Base-by-base conservation (phyloP, 2,797 vertebrate species). In the Lithobates sylvaticus region DNA sequence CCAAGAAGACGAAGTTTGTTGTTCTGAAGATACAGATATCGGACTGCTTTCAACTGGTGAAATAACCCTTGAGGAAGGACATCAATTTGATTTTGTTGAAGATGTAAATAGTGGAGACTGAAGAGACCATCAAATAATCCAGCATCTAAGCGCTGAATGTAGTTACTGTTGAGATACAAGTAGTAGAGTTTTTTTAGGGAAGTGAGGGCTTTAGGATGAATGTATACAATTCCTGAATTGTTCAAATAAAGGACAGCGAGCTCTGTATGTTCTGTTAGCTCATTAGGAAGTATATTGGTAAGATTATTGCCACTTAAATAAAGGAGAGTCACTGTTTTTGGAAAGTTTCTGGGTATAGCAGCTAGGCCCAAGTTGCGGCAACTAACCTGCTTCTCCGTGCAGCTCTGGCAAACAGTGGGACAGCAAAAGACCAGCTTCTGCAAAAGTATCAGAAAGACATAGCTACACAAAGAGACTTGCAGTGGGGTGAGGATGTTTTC, bases 261-360 rank as follows among this genome's bases (percentile, higher is more conserved):
- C 72, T 90, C 92, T 85, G 89, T 85, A 89, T 94, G 89, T 42
- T 91, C 90, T 77, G 29, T 86, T 10, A 93, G 89, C 74, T 91
- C 91, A 84, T 87, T 88, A 69, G 89, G 79, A 90, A 78, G 83
- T 87, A 95, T 42, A 84, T 3, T 42, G 0, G 89, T 92, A 86
- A 94, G 90, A 84, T 93, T 94, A 91, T 93, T 95, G 84, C 92
- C 92, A 91, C 89, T 91, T 84, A 94, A 88, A 87, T 90, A 93
- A 16, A 93, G 15, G 83, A 93, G 88, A 89, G 90, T 8, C 87
- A 88, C 81, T 6, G 89, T 91, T 89, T 91, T 88, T 77, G 92
- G 88, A 42, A 95, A 91, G 85, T 90, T 93, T 88, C 21, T 86
- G 2, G 92, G 92, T 87, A 94, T 86, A 54, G 81, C 88, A 0